Base-by-base conservation (phyloP, 2,888 invertebrate genomes). In the Synergus umbraculus region DNA sequence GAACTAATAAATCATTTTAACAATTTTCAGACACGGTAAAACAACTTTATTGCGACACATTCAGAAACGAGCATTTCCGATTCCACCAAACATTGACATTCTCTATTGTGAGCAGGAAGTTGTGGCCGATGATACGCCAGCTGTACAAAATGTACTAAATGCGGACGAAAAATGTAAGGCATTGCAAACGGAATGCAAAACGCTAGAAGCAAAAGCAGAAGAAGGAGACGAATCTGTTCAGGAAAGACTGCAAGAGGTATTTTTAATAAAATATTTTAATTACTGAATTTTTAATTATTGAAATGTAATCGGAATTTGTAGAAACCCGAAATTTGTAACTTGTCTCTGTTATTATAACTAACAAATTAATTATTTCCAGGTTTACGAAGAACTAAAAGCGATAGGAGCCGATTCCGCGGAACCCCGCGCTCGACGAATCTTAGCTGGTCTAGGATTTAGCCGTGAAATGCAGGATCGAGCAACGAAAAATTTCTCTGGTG, bases 321-420 rank as follows among this genome's bases (percentile, higher is more conserved):
- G 54, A 49, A 18, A 15, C 13, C n/a, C n/a, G 65, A 7, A n/a
- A 73, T 78, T 64, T 7, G 9, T 18, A 7, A 63, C 22, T 9
- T 76, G 0, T 18, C 0, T 46, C 37, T 43, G 3, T 12, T 18
- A 66, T 43, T 49, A 10, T 54, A 54, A 76, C 18, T 76, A 63
- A 54, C 37, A 58, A 66, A 79, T 60, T 46, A 10, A 43, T 15
- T 18, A 9, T 58, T 10, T 58, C 1, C 58, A 58, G 58, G 58
- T 58, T 10, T 58, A 58, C 58, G 96, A 97, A 15, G 99, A 99
- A 91, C 92, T 99, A 81, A 97, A 97, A 91, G 98, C 98, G 1
- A 99, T 99, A 83, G 98, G 98, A 13, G 99, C 99, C 0, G 99
- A 99, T 92, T 97, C 99, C 0, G 99, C 99, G 0, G 99, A 99